phyloP scores from a whole-genome alignment of 2,888 invertebrate genomes.

The Odiellus spinosus region DNA sequence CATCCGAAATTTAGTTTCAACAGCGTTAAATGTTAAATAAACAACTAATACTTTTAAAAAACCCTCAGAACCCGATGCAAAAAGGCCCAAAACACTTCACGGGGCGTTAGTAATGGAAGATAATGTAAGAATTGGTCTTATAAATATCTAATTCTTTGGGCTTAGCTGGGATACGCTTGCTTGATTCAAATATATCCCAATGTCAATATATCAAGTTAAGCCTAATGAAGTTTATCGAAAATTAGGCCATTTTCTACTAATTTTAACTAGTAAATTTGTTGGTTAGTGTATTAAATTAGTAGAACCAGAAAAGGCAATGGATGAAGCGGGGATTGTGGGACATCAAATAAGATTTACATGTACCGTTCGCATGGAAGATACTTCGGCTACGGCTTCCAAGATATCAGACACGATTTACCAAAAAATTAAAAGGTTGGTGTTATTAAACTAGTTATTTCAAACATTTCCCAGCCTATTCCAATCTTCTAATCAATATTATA shows the following conservation, averaged over 20 bases:
- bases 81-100: slow-evolving; percentile 67
- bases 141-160: too few relatives aligned
- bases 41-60: too few relatives aligned
- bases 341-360: slow-evolving; percentile 64
- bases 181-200: too few relatives aligned
- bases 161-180: too few relatives aligned
- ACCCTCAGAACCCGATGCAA: slow-evolving; percentile 34
- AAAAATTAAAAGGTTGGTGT: slow-evolving; percentile 44
- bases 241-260: too few relatives aligned
- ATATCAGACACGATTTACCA: slow-evolving; percentile 62
- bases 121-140: slow-evolving; percentile 34
- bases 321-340: slow-evolving; percentile 65
- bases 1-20: too few relatives aligned
- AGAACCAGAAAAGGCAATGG: slow-evolving; percentile 70
- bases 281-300: slow-evolving; percentile 40
- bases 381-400: slow-evolving; percentile 46
- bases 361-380: slow-evolving; percentile 66
- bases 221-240: too few relatives aligned
- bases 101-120: slow-evolving; percentile 81
- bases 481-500: background rate
- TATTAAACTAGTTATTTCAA: background rate
- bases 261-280: slow-evolving; percentile 9
- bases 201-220: too few relatives aligned
- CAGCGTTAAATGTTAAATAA: too few relatives aligned
- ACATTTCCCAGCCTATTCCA: too few relatives aligned